Percentiles rank a stretch among this genome's conserved stretches.
Evolutionary conservation across 2,888 invertebrate genomes (phyloP).

Genomic region (Netelia fuscicornis): DNA sequence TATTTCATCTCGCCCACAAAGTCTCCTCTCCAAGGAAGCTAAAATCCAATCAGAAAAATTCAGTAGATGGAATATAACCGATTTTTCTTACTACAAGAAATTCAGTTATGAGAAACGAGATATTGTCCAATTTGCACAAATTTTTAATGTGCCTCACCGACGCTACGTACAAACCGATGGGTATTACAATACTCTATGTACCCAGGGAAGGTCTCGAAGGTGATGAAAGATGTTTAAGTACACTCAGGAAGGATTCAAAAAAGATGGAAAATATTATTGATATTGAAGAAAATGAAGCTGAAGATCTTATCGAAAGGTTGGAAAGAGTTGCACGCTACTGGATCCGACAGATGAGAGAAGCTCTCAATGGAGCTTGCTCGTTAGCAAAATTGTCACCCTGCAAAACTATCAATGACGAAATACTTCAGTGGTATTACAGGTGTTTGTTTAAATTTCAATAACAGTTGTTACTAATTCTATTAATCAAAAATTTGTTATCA

Average conservation of each 20-base stretch:
- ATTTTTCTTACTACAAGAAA: constrained; percentile 9
- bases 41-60: background rate
- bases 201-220: constrained; percentile 85
- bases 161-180: constrained; percentile 85
- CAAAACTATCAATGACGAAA: constrained; percentile 80
- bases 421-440: constrained; percentile 83
- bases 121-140: constrained; percentile 85
- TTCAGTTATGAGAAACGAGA: constrained; percentile 83
- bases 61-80: background rate
- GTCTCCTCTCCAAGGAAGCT: constrained; percentile 28
- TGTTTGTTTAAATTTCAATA: constrained; percentile 76
- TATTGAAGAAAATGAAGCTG: constrained; percentile 51
- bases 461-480: background rate
- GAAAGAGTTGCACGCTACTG: constrained; percentile 84
- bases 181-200: constrained; percentile 86
- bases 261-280: constrained; percentile 81
- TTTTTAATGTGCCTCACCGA: constrained; percentile 86
- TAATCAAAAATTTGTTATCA: background rate
- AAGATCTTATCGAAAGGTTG: constrained; percentile 75
- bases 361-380: constrained; percentile 76
- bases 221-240: constrained; percentile 31
- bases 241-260: background rate
- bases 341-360: constrained; percentile 86
- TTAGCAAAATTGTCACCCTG: constrained; percentile 69
- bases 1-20: too few relatives aligned